Evolutionary conservation across 2,888 invertebrate genomes (phyloP).

Genomic region (Pimpla rufipes): DNA sequence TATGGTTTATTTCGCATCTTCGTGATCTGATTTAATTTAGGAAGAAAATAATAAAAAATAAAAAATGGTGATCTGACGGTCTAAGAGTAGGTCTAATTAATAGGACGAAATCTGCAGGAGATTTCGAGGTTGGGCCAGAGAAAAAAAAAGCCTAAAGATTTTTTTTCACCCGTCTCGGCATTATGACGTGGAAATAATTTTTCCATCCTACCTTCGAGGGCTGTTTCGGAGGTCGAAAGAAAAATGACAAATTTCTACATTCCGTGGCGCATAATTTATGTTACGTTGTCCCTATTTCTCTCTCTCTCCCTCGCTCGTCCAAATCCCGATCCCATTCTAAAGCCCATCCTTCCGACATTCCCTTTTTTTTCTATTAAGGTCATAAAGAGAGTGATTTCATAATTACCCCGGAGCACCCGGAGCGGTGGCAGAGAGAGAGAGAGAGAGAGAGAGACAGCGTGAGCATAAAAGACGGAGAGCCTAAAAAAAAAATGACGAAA

Average conservation of each 20-base stretch:
- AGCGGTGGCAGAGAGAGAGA: constrained; percentile 35
- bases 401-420: constrained; percentile 59
- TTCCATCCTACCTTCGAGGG: not conserved
- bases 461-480: constrained; percentile 61
- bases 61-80: no score
- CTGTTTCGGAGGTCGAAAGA: not conserved
- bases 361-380: constrained; percentile 67
- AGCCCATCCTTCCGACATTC: constrained; percentile 35
- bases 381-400: constrained; percentile 70
- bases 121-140: no score
- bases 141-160: no score
- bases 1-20: no score
- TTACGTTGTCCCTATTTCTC: constrained; percentile 28
- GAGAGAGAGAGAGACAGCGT: constrained; percentile 46
- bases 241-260: not conserved
- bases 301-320: constrained; percentile 11
- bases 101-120: no score
- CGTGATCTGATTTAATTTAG: no score
- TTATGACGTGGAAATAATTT: no score
- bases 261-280: not conserved
- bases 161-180: no score
- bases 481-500: constrained; percentile 25
- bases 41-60: no score
- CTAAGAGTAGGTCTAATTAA: no score
- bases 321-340: constrained; percentile 3